Evolutionary conservation across 2,113 vertebrate genomes (phyloP), one percentile per base, ranked within the genome.

Genomic region (Pseudois nayaur): DNA sequence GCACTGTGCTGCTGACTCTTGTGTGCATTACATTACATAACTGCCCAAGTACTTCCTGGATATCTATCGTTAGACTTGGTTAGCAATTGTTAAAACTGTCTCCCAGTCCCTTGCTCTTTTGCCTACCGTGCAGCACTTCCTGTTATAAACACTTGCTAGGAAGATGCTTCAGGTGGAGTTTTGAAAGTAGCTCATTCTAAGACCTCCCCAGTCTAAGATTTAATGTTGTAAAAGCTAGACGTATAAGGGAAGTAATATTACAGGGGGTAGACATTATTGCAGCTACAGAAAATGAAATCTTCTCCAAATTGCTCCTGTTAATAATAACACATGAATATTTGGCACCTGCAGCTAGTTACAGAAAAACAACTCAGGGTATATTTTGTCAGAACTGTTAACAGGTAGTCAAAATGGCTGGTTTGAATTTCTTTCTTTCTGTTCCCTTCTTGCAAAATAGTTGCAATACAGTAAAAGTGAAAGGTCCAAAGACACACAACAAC

Each of bases 401-500:
- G 33, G 50, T 76, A 31, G 92, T 81, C 81, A 64, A 76, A 88
- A 76, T 78, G 50, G 7, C 85, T 94, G 31, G 23, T 78, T 83
- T 91, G 40, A 45, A 79, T 71, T n/a, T 62, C 25, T 79, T 81
- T 94, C 83, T 71, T 85, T 78, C 67, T 64, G 76, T 87, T 79
- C 40, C 78, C 27, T 85, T 95, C 79, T 88, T 95, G 48, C 50
- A 86, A 96, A 88, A 92, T 87, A 76, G 59, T 76, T 94, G 74
- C 85, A 93, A 91, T 62, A 16, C 36, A 59, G 21, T 31, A 31
- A 55, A 95, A 76, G 8, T 3, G 23, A 90, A 92, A 93, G 89
- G 15, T 50, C 57, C 33, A 19, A 83, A 87, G 71, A 86, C 36
- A 79, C 59, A 87, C 14, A 50, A 40, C 52, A 45, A n/a, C 23